Base-by-base conservation (phyloP, 2,888 invertebrate genomes). In the Cataglyphis cursor region DNA sequence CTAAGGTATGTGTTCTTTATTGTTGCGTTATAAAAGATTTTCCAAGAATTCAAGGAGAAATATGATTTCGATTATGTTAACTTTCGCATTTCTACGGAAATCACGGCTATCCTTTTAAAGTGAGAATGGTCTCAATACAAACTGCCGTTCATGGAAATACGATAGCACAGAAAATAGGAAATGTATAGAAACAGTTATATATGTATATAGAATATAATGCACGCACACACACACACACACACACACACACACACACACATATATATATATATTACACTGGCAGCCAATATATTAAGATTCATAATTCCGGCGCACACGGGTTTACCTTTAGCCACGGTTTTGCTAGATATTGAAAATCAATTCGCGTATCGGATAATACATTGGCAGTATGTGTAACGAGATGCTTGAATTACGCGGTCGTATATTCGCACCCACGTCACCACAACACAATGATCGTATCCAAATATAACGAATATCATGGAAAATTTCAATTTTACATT, bases 381-480 rank as follows among this genome's bases (percentile, higher is more conserved):
- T 51, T 54, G 44, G 44, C 12, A n/a, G 48, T 51, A 38, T 24
- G 31, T 66, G 44, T 81, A 83, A 70, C 76, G 62, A 75, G 59
- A 80, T 83, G 73, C 59, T 64, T 72, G 86, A 86, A 78, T 86
- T 86, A 70, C 65, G 66, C 38, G 66, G 38, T 51, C 41, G 66
- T 73, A 59, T 74, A 74, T 84, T 78, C 78, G 41, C 59, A 44
- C 41, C 51, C 54, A 48, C 44, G 57, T 54, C 35, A 51, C 41
- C 62, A 5, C 38, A 64, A 31, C 57, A 80, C 80, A 68, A 74
- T 21, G 64, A 75, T 75, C 41, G 28, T 28, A 31, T 51, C 38
- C 66, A 44, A 8, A n/a, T n/a, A 51, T 57, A 70, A 31, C 44
- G 54, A n/a, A 73, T 70, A 64, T 86, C 38, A 24, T 59, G 59